Evolutionary conservation across 2,113 vertebrate species (phyloP).

Genomic region (Puma concolor): DNA sequence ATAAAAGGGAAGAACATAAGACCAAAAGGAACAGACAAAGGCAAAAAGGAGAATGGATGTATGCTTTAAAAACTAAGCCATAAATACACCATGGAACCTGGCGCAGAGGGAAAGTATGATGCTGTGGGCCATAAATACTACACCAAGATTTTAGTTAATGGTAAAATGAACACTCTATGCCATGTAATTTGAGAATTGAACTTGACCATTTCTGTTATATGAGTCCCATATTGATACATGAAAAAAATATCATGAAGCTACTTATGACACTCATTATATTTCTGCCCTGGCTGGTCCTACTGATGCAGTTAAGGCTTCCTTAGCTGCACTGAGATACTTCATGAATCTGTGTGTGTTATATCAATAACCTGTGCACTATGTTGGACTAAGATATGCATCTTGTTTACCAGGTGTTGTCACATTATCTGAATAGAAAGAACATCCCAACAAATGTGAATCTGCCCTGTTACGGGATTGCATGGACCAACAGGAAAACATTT

Average conservation of each 20-base stretch:
- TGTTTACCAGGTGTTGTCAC: background rate
- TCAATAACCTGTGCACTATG: background rate
- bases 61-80: background rate
- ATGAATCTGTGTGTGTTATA: no score
- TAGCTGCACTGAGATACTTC: background rate
- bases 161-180: background rate
- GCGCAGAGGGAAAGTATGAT: background rate
- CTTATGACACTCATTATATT: background rate
- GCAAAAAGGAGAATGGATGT: background rate
- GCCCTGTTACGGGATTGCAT: background rate
- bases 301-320: background rate
- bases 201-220: background rate
- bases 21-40: background rate
- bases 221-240: background rate
- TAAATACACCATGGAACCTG: no score
- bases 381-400: background rate
- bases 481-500: background rate
- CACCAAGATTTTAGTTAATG: background rate
- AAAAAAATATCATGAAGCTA: background rate
- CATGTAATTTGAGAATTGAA: background rate
- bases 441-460: background rate
- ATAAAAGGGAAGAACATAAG: background rate
- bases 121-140: background rate
- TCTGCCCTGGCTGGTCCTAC: background rate
- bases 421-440: background rate